phyloP scores from a whole-genome alignment of 2,888 invertebrate species.

The Kuschelorhynchus macadamiae region DNA sequence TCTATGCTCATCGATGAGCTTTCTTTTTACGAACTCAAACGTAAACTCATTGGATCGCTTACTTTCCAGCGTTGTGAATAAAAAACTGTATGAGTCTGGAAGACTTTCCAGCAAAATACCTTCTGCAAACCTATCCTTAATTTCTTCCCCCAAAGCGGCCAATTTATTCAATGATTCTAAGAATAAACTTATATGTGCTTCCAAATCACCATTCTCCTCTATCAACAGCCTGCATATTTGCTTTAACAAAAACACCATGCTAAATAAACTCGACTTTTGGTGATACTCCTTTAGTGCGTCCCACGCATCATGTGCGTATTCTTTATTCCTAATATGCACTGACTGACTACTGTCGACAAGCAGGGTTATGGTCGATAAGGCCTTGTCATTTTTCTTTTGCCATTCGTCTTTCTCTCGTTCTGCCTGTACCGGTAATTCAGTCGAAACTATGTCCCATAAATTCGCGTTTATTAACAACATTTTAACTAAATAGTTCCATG shows the following conservation, averaged over 20 bases:
- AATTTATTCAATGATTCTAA: constrained; percentile 10
- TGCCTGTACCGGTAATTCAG: not conserved
- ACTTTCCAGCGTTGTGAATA: constrained; percentile 19
- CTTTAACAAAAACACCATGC: constrained; percentile 11
- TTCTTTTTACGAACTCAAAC: not conserved
- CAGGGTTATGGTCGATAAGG: not conserved
- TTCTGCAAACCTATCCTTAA: constrained; percentile 17
- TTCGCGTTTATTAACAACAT: not conserved
- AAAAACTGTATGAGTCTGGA: constrained; percentile 23
- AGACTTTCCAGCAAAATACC: constrained; percentile 19
- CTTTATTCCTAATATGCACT: not conserved
- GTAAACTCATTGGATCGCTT: constrained; percentile 8
- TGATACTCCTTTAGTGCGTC: constrained; percentile 11
- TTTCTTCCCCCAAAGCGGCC: constrained; percentile 19
- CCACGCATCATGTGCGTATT: not conserved
- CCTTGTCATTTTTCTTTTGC: not conserved
- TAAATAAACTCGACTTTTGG: constrained; percentile 14
- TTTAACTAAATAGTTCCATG: no score
- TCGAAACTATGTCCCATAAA: not conserved
- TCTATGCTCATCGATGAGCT: not conserved
- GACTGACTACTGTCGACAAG: not conserved
- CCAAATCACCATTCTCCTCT: constrained; percentile 46
- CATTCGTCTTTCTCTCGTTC: not conserved
- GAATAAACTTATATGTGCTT: constrained; percentile 23
- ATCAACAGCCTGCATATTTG: constrained; percentile 58